Base-by-base conservation (phyloP, 2,797 vertebrate genomes). In the Sebastes glaucus region DNA sequence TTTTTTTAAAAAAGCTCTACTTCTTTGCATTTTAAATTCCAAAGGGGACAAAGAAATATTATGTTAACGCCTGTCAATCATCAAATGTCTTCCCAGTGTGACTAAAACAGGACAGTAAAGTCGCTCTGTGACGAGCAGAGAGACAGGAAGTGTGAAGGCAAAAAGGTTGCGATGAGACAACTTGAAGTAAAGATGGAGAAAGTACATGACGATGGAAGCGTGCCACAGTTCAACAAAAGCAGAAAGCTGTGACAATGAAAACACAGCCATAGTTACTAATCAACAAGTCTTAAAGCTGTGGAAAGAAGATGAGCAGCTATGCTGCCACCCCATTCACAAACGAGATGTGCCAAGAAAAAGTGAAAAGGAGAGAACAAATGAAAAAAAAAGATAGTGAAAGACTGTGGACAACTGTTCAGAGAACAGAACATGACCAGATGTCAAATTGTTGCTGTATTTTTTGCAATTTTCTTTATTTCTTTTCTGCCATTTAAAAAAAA, bases 321-420 rank as follows among this genome's bases (percentile, higher is more conserved):
- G 89, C 84, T 87, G 90, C 90, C 95, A 93, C 92, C 92, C 88
- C 86, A 89, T 93, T 94, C 91, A 89, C 94, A 82, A 93, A 82
- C 60, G 65, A 84, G 87, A 88, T 49, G 89, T 92, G 95, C 94
- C 94, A 95, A 95, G 91, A 94, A 90, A 87, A 92, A 94, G 93
- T 94, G 92, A 94, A 93, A 94, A 91, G 91, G 91, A 92, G 91
- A 93, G 92, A 92, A 94, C 88, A 87, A 92, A 93, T 89, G 90
- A 91, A 92, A 93, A 55, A 91, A 55, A 91, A 88, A 87, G 85
- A 92, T 90, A 91, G 94, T 93, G 93, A 94, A 95, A 93, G 94
- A 95, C 94, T 93, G 91, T 84, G 88, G 93, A 94, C 92, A 94
- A 95, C 91, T 94, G 93, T 94, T 93, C 90, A 91, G 87, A 85